Conservation (phyloP, 2,113 vertebrate species). For the Butorides virescens region DNA sequence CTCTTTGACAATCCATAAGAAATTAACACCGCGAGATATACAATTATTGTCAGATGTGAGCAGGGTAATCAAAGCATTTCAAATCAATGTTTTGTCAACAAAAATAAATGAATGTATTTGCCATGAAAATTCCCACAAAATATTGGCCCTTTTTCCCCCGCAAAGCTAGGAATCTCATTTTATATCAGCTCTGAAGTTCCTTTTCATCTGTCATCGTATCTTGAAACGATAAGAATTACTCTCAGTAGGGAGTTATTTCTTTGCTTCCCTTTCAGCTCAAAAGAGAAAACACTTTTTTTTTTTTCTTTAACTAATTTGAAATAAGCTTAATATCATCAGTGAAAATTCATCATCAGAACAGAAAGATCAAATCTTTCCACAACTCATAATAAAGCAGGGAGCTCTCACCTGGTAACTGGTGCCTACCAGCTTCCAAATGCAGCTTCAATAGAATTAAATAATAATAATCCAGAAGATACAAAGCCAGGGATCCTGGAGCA, state of each 20-base stretch:
- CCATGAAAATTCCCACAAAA: slow-evolving; percentile 26
- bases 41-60: slow-evolving; percentile 22
- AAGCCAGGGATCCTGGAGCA: slow-evolving; percentile 2
- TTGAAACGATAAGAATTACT: slow-evolving; percentile 56
- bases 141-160: background rate
- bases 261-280: background rate
- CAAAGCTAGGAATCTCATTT: slow-evolving; percentile 51
- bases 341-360: slow-evolving; percentile 10
- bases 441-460: slow-evolving; percentile 42
- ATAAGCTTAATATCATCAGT: slow-evolving; percentile 23
- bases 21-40: slow-evolving; percentile 21
- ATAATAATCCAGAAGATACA: background rate
- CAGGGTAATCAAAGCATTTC: slow-evolving; percentile 45
- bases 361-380: slow-evolving; percentile 14
- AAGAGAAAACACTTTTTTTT: slow-evolving; percentile 7
- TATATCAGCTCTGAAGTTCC: slow-evolving; percentile 49
- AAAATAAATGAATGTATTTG: slow-evolving; percentile 24
- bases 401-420: slow-evolving; percentile 19
- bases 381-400: background rate
- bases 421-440: background rate
- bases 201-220: slow-evolving; percentile 60
- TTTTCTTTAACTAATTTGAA: slow-evolving; percentile 14
- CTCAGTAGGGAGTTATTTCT: slow-evolving; percentile 59
- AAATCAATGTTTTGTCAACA: slow-evolving; percentile 47
- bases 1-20: slow-evolving; percentile 33